Percentiles rank a stretch among this genome's conserved stretches.
Evolutionary conservation across 2,113 vertebrate species (phyloP).

Genomic region (Hydrolagus affinis): DNA sequence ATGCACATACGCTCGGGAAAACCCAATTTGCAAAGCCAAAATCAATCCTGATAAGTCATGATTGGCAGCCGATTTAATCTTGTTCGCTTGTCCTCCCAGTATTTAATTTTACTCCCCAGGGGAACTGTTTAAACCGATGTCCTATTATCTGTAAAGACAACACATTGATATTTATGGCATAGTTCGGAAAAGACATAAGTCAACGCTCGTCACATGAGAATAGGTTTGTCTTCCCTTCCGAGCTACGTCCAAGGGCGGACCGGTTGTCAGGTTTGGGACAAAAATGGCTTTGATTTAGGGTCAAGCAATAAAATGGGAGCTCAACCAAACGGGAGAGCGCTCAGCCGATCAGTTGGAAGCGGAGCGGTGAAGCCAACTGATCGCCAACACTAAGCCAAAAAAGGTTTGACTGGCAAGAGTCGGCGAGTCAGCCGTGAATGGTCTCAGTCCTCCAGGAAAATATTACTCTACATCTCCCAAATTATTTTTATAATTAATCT

Average conservation of each 20-base stretch:
- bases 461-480: not conserved
- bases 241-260: not conserved
- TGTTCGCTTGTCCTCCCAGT: conserved; percentile 6
- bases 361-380: not conserved
- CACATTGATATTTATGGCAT: not conserved
- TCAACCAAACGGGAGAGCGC: not conserved
- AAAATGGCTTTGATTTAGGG: not conserved
- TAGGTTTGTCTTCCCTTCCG: not conserved
- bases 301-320: not conserved
- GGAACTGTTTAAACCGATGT: conserved; percentile 31
- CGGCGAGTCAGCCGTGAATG: too few relatives aligned
- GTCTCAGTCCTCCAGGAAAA: not conserved
- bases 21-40: conserved; percentile 32
- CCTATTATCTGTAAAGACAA: conserved; percentile 21
- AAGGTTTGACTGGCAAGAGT: not conserved
- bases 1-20: conserved; percentile 19
- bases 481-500: conserved; percentile 5
- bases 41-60: conserved; percentile 39
- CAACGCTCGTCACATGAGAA: not conserved
- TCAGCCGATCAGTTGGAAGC: not conserved
- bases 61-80: conserved; percentile 42
- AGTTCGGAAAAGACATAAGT: not conserved
- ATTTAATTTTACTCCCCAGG: conserved; percentile 13
- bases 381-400: not conserved
- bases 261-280: not conserved